Conservation (phyloP, 2,888 invertebrate genomes). For the Morpho helenor region DNA sequence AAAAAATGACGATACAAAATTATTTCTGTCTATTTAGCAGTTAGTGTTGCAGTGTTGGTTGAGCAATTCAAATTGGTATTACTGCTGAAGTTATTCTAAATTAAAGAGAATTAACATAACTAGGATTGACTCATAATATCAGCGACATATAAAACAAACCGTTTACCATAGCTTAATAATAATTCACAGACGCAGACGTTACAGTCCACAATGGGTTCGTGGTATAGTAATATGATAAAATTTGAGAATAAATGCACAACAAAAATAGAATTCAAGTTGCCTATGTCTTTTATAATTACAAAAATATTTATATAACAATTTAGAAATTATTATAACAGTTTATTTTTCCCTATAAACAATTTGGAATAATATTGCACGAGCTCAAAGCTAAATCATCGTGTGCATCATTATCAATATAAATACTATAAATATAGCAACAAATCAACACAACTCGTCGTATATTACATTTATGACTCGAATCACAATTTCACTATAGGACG, state of each 20-base stretch:
- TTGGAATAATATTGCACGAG: constrained; percentile 78
- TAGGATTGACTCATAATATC: constrained; percentile 77
- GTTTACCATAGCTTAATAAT: constrained; percentile 56
- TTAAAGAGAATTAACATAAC: constrained; percentile 72
- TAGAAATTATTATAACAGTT: constrained; percentile 72
- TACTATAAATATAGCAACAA: constrained; percentile 72
- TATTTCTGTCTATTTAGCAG: constrained; percentile 68
- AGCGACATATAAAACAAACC: constrained; percentile 64
- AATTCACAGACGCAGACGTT: constrained; percentile 64
- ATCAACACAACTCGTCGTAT: constrained; percentile 63
- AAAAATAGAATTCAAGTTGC: constrained; percentile 75
- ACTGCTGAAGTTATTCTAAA: constrained; percentile 71
- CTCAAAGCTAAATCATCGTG: constrained; percentile 69
- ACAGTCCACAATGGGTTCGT: constrained; percentile 72
- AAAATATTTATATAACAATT: constrained; percentile 76
- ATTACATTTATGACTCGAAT: constrained; percentile 56
- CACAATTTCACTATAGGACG: constrained; percentile 39
- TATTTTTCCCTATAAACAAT: constrained; percentile 60
- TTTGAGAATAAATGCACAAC: constrained; percentile 78
- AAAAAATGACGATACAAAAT: constrained; percentile 69
- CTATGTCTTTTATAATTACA: constrained; percentile 75
- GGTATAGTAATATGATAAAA: constrained; percentile 58
- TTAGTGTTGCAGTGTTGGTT: constrained; percentile 73
- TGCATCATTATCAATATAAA: constrained; percentile 55
- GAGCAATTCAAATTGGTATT: constrained; percentile 74